Evolutionary conservation across 2,888 invertebrate species (phyloP).

Genomic region (Cecidostiba fungosa): DNA sequence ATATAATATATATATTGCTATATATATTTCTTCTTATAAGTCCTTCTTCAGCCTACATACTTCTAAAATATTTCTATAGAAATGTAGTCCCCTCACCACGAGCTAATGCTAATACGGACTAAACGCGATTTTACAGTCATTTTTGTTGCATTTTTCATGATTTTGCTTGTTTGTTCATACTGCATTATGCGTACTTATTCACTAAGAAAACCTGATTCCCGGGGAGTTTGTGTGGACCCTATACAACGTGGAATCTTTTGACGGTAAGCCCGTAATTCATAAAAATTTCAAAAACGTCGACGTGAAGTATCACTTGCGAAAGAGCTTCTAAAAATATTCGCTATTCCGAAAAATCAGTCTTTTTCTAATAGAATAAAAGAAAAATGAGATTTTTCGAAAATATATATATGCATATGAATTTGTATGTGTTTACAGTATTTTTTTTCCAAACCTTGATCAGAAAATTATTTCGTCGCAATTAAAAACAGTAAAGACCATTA

Average conservation of each 20-base stretch:
- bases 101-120: constrained; percentile 75
- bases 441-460: constrained; percentile 15
- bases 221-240: constrained; percentile 73
- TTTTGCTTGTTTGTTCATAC: constrained; percentile 51
- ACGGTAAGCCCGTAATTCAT: constrained; percentile 5
- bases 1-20: constrained; percentile 58
- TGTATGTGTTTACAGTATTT: constrained; percentile 28
- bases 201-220: constrained; percentile 73
- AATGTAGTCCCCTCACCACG: constrained; percentile 78
- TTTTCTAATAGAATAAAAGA: constrained; percentile 59
- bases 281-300: constrained; percentile 44
- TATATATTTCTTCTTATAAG: constrained; percentile 66
- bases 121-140: constrained; percentile 72
- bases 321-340: constrained; percentile 55
- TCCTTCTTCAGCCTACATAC: constrained; percentile 68
- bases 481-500: constrained; percentile 40
- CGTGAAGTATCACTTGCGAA: constrained; percentile 53
- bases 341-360: constrained; percentile 62
- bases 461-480: constrained; percentile 36
- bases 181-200: constrained; percentile 66
- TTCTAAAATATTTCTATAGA: constrained; percentile 72
- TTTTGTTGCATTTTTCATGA: constrained; percentile 66
- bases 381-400: constrained; percentile 62
- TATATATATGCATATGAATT: not conserved
- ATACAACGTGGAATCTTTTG: constrained; percentile 74